A percentile compares a stretch with the other conserved stretches of the same genome.
Evolutionary conservation across 1,140 invertebrate species (phyloP).

Genomic region (Drosophila insularis): DNA sequence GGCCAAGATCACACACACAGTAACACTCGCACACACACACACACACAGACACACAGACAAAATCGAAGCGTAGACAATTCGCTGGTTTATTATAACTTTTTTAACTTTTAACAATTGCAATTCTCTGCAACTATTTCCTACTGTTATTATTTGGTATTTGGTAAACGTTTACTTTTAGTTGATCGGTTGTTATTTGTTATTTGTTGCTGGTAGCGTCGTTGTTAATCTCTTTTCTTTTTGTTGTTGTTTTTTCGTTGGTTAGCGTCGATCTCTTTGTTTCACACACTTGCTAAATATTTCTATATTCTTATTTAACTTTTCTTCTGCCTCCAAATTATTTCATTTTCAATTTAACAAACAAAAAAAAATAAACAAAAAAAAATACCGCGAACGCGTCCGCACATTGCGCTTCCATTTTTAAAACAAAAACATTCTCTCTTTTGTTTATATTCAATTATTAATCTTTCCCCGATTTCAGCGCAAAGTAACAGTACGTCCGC

Average conservation of each 20-base stretch:
- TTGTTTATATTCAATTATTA: too few relatives aligned
- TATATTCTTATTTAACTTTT: background rate
- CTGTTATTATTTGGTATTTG: background rate
- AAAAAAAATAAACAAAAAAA: conserved; percentile 16
- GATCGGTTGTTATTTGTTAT: background rate
- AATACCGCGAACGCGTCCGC: background rate
- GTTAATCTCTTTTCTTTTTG: conserved; percentile 35
- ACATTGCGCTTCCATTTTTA: background rate
- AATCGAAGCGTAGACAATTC: conserved; percentile 42
- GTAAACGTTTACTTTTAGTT: background rate
- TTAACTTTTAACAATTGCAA: conserved; percentile 12
- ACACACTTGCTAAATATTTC: background rate
- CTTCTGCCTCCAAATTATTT: too few relatives aligned
- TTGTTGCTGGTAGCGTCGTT: conserved; percentile 2
- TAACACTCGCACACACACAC: conserved; percentile 10
- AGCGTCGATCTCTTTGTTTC: conserved; percentile 40
- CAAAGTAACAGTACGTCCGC: too few relatives aligned
- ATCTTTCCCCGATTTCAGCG: too few relatives aligned
- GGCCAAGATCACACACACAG: conserved; percentile 61
- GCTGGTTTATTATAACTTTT: conserved; percentile 2
- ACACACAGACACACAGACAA: conserved; percentile 27
- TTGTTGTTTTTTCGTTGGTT: conserved; percentile 41
- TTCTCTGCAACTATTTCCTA: background rate
- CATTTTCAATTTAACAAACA: conserved; percentile 17
- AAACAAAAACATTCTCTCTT: too few relatives aligned